A percentile compares a stretch with the other conserved stretches of the same genome.
phyloP scores from a whole-genome alignment of 53 echinoderm and acorn worm species.

The Crossaster papposus region DNA sequence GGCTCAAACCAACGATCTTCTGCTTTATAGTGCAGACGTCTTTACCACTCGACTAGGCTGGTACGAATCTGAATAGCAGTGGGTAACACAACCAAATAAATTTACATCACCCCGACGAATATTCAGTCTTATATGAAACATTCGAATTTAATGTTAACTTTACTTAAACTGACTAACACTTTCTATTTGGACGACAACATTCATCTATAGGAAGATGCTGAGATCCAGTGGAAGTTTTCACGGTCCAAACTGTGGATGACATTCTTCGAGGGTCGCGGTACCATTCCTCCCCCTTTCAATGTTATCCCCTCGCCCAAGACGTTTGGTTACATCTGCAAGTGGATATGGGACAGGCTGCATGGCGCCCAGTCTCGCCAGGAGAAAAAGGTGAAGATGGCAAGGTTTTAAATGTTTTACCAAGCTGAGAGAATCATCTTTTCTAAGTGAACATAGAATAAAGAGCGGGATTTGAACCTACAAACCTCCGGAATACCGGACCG shows the following conservation, averaged over 20 bases:
- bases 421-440: neutral
- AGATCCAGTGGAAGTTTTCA: conserved; percentile 99
- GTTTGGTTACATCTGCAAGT: conserved; percentile 69
- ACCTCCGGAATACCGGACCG: too few species aligned
- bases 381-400: conserved; percentile 63
- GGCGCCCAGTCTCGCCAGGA: conserved; percentile 78
- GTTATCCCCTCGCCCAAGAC: conserved; percentile 85
- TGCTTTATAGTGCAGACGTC: too few species aligned
- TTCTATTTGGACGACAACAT: neutral
- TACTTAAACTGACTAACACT: neutral
- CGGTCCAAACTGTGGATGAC: conserved; percentile 99
- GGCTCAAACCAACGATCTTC: too few species aligned
- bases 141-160: too few species aligned
- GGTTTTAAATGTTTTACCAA: neutral
- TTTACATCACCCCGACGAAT: too few species aligned
- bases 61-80: too few species aligned
- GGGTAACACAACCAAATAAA: too few species aligned
- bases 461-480: too few species aligned
- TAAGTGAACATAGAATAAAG: too few species aligned
- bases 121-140: too few species aligned
- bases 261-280: conserved; percentile 91
- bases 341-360: conserved; percentile 73
- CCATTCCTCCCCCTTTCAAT: conserved; percentile 92
- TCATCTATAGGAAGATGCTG: conserved; percentile 86
- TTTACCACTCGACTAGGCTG: too few species aligned